Conservation (phyloP, 2,113 vertebrate genomes). For the Peromyscus leucopus region DNA sequence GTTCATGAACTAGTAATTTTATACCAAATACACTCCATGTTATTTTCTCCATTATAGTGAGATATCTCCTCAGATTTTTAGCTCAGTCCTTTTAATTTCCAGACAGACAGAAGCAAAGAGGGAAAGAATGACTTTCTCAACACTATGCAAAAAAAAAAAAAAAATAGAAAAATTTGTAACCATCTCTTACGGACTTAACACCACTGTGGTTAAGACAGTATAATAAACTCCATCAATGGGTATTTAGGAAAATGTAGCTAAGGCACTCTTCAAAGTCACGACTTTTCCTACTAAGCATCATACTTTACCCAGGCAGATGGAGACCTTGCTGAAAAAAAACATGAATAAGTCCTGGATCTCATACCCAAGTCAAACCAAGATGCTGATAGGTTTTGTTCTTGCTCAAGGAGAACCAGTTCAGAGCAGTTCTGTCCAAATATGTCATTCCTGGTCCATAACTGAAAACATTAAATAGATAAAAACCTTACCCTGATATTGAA, state of each 20-base stretch:
- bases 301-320: neutral
- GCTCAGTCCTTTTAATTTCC: conserved; percentile 11
- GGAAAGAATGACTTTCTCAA: neutral
- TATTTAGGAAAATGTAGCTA: neutral
- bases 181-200: neutral
- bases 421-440: neutral
- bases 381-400: neutral
- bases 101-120: conserved; percentile 8
- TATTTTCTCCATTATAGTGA: neutral
- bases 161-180: neutral
- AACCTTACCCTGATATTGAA: neutral
- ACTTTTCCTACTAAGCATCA: neutral
- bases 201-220: neutral
- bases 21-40: neutral
- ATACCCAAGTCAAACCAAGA: neutral
- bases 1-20: neutral
- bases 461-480: neutral
- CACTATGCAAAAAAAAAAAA: neutral
- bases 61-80: neutral
- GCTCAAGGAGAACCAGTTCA: neutral
- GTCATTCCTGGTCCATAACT: neutral
- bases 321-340: neutral
- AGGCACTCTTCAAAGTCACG: neutral
- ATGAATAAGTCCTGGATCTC: neutral
- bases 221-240: neutral